Conservation (phyloP, 2,113 vertebrate genomes). For the Pygoscelis antarcticus region DNA sequence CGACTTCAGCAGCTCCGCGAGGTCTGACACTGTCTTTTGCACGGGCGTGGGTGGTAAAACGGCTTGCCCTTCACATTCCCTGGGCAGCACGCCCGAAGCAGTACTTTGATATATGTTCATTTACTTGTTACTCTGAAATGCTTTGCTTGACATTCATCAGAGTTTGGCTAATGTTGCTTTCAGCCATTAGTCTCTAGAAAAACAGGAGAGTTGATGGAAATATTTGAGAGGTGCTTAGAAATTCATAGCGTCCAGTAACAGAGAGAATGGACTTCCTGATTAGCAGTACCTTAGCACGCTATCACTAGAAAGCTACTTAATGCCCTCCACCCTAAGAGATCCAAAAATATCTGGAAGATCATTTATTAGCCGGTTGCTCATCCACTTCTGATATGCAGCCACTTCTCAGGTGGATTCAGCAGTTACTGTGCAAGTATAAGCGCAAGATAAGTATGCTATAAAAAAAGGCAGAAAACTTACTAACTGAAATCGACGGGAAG, state of each 20-base stretch:
- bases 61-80: not conserved
- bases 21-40: not conserved
- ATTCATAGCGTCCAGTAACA: not conserved
- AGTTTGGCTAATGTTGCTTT: not conserved
- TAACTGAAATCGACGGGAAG: not conserved
- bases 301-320: not conserved
- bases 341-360: not conserved
- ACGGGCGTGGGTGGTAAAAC: not conserved
- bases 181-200: not conserved
- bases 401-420: not conserved
- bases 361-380: not conserved
- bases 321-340: not conserved
- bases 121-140: not conserved
- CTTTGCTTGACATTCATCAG: not conserved
- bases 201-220: not conserved
- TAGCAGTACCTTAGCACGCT: not conserved
- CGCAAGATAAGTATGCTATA: not conserved
- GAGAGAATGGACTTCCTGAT: not conserved
- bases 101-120: not conserved
- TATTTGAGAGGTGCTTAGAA: not conserved
- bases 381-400: not conserved
- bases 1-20: accelerated
- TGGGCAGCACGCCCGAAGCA: not conserved
- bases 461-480: not conserved
- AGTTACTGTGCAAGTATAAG: not conserved